Evolutionary conservation across 2,888 invertebrate genomes (phyloP).

Genomic region (Acleris cristana): DNA sequence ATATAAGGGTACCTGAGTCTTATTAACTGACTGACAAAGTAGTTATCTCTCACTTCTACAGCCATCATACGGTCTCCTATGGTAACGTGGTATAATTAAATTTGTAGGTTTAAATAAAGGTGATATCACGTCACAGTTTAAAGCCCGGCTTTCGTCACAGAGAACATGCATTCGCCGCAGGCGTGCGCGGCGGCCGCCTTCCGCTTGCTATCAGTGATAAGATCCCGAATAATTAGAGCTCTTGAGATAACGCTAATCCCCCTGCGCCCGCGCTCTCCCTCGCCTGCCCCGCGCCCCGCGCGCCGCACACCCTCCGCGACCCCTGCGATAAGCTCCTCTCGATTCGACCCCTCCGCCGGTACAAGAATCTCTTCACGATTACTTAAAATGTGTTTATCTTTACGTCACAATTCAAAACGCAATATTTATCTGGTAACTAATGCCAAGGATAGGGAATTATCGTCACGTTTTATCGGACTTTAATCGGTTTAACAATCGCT

Average conservation of each 20-base stretch:
- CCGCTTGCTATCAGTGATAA: constrained; percentile 4
- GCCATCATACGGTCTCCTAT: no score
- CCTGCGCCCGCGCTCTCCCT: constrained; percentile 15
- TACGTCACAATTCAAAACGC: constrained; percentile 14
- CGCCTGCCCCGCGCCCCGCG: constrained; percentile 39
- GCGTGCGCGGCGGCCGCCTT: constrained; percentile 1
- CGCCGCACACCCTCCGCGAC: background rate
- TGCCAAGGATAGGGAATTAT: constrained; percentile 4
- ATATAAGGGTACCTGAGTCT: no score
- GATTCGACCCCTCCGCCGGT: background rate
- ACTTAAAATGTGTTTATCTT: background rate
- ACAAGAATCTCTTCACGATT: background rate
- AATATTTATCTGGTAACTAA: background rate
- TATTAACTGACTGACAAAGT: no score
- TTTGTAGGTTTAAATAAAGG: no score
- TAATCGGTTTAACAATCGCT: no score
- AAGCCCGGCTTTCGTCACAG: no score
- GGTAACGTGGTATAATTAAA: no score
- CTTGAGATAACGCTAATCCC: constrained; percentile 16
- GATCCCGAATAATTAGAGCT: constrained; percentile 2
- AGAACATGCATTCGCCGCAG: background rate
- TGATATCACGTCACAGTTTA: no score
- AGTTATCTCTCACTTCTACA: no score
- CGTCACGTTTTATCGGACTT: no score
- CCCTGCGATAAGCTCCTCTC: constrained; percentile 15